Percentiles rank a stretch among this genome's conserved stretches.
These are phyloP conservation scores for Aphelocoma californica DNA, from an alignment of 2,797 vertebrate genomes.

Conservation along the genomic window DNA sequence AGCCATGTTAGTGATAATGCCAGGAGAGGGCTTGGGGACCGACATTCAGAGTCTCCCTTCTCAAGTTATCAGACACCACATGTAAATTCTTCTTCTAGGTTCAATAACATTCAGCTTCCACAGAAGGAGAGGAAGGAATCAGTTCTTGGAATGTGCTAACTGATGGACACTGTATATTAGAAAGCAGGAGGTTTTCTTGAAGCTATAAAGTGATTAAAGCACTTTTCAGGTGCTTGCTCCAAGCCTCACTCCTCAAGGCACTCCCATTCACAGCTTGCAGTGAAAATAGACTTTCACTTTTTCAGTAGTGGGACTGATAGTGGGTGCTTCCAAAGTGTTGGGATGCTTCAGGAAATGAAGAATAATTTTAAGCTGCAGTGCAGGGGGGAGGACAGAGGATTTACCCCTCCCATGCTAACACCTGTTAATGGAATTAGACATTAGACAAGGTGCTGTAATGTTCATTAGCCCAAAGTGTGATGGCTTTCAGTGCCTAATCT, in stretches of 20 bases:
- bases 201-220: background rate
- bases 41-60: background rate
- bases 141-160: background rate
- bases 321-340: background rate
- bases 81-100: background rate
- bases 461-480: background rate
- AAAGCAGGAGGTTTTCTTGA: background rate
- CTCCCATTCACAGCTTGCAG: background rate
- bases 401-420: background rate
- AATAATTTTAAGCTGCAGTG: background rate
- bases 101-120: background rate
- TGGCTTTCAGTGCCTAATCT: background rate
- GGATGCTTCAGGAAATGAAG: background rate
- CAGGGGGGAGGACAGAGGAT: background rate
- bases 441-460: background rate
- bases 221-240: background rate
- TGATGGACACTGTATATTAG: background rate
- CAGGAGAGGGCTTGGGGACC: background rate
- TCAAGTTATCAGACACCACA: background rate
- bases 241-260: background rate
- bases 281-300: background rate
- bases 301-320: background rate
- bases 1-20: background rate
- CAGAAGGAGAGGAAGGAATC: background rate
- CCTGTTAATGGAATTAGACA: background rate